phyloP scores from a whole-genome alignment of 1,140 invertebrate species.

The Nomia melanderi region DNA sequence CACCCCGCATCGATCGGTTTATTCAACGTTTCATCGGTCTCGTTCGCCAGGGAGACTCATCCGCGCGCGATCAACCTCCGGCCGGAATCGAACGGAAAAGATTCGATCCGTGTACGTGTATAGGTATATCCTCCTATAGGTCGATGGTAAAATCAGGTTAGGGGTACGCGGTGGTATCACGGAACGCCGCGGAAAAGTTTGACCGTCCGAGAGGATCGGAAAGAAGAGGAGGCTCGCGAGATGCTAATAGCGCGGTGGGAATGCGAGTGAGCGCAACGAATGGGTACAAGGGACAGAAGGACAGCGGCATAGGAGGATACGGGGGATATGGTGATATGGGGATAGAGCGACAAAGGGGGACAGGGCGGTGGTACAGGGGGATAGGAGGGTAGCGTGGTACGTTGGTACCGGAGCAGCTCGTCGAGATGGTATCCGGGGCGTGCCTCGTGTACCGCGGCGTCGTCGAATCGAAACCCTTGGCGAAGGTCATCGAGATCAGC shows the following conservation, averaged over 20 bases:
- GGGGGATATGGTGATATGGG: too few species aligned
- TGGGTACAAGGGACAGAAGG: background rate
- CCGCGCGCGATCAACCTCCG: too few species aligned
- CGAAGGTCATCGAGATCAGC: constrained; percentile 61
- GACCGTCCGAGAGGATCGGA: background rate
- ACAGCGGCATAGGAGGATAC: background rate
- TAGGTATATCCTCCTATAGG: too few species aligned
- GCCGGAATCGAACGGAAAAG: too few species aligned
- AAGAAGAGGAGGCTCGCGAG: constrained; percentile 3
- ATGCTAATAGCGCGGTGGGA: constrained; percentile 8
- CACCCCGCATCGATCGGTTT: too few species aligned
- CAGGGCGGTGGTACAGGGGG: background rate
- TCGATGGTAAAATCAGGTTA: background rate
- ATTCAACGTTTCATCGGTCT: background rate
- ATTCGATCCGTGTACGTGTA: too few species aligned
- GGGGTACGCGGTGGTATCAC: background rate
- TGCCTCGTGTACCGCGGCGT: constrained; percentile 29
- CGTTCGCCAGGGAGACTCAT: too few species aligned
- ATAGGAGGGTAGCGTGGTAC: constrained; percentile 27
- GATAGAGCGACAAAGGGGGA: background rate
- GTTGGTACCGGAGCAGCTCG: constrained; percentile 21
- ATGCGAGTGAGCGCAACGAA: background rate
- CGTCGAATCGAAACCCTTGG: constrained; percentile 39
- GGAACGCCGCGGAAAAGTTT: background rate
- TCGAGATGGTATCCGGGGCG: constrained; percentile 25